Conservation (phyloP, 92 coral and sea anemone species). For the Paramuricea clavata region DNA sequence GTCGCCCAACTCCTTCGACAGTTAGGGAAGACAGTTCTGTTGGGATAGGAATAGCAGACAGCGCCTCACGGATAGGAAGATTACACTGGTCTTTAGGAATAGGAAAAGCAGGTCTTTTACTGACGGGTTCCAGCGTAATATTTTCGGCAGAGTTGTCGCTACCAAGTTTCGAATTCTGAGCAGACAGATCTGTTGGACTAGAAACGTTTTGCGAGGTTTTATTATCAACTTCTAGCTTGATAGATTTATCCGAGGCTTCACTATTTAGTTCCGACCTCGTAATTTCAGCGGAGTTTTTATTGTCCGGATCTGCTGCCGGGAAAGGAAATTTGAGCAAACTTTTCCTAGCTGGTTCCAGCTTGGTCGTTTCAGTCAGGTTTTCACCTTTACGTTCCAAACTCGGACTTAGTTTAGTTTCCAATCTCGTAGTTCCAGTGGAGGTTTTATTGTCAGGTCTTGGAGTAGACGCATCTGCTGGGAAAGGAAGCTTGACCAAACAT, state of each 20-base stretch:
- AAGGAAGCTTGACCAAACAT: too few species aligned
- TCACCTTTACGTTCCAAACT: too few species aligned
- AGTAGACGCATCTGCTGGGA: too few species aligned
- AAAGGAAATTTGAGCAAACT: too few species aligned
- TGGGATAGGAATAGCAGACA: not conserved
- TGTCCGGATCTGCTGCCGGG: not conserved
- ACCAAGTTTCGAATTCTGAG: not conserved
- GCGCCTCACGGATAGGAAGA: too few species aligned
- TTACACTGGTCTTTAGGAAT: too few species aligned
- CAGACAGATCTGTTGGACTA: not conserved
- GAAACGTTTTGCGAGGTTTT: not conserved
- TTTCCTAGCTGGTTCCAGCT: not conserved
- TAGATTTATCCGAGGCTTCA: not conserved
- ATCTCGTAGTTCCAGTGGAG: too few species aligned
- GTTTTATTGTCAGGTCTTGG: too few species aligned
- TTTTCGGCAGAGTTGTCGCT: not conserved
- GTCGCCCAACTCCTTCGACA: not conserved
- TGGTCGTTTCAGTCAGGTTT: too few species aligned
- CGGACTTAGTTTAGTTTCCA: too few species aligned
- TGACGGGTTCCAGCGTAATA: not conserved
- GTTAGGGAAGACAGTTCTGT: slow-evolving; percentile 6
- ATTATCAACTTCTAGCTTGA: not conserved
- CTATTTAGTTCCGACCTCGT: not conserved
- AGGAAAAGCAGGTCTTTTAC: not conserved
- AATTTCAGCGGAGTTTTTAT: not conserved